Evolutionary conservation across 2,888 invertebrate species (phyloP).

Genomic region (Empis livida): DNA sequence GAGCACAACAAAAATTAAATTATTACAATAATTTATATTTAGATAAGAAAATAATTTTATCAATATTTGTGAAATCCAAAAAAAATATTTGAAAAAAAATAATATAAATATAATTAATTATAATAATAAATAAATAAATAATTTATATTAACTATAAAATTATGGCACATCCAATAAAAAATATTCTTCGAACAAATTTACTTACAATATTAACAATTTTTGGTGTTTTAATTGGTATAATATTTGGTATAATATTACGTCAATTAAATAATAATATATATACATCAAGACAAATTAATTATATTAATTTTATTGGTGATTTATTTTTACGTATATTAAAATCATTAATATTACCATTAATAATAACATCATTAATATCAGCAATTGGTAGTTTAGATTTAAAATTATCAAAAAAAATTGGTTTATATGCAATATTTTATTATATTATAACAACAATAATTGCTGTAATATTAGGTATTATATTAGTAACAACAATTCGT

Average conservation of each 20-base stretch:
- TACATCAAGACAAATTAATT: slow-evolving; percentile 49
- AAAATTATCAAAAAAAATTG: slow-evolving; percentile 51
- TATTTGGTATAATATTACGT: slow-evolving; percentile 38
- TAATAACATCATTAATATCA: slow-evolving; percentile 52
- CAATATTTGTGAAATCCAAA: no score
- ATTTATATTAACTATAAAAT: no score
- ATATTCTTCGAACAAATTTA: slow-evolving; percentile 35
- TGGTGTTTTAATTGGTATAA: slow-evolving; percentile 43
- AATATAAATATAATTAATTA: no score
- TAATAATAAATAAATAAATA: no score
- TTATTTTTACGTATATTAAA: slow-evolving; percentile 62
- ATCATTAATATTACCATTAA: slow-evolving; percentile 58
- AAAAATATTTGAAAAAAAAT: no score
- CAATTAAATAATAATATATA: slow-evolving; percentile 25
- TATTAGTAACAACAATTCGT: slow-evolving; percentile 50
- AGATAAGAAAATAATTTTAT: no score
- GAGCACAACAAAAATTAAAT: no score
- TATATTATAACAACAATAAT: slow-evolving; percentile 55
- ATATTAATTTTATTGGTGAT: slow-evolving; percentile 56
- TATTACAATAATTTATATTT: no score
- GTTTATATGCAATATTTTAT: slow-evolving; percentile 50
- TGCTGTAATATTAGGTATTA: slow-evolving; percentile 58
- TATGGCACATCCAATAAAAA: not conserved
- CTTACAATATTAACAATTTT: slow-evolving; percentile 45
- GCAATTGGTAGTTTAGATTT: slow-evolving; percentile 58